Conservation (phyloP, 2,797 vertebrate species). For the Kryptolebias ocellatus region DNA sequence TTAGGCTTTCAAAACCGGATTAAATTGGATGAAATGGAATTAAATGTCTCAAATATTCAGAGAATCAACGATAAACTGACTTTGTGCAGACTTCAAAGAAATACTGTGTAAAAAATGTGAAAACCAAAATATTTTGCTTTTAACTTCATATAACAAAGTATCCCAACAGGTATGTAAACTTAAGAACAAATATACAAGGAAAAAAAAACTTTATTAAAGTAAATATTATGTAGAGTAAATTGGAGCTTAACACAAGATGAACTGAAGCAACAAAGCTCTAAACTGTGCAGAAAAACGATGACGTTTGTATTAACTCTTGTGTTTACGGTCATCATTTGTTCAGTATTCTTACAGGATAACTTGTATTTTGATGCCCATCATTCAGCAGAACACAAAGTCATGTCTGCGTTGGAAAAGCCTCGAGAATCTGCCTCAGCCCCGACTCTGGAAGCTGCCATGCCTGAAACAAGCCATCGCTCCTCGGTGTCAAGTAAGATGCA, state of each 20-base stretch:
- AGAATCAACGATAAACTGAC: no score
- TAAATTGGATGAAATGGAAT: no score
- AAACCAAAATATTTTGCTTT: no score
- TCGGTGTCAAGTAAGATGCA: slow-evolving; percentile 92
- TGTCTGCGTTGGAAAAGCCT: slow-evolving; percentile 94
- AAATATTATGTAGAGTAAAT: not conserved
- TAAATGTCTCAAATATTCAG: no score
- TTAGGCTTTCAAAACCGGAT: no score
- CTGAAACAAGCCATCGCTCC: slow-evolving; percentile 94
- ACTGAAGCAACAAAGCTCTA: slow-evolving; percentile 3
- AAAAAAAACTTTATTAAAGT: no score
- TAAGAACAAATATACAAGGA: no score
- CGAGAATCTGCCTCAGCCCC: slow-evolving; percentile 95
- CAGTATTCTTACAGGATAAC: slow-evolving; percentile 19
- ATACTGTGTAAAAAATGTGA: no score
- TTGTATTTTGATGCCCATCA: slow-evolving; percentile 37
- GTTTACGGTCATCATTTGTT: not conserved
- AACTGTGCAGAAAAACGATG: slow-evolving; percentile 12
- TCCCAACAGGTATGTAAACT: no score
- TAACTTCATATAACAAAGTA: no score
- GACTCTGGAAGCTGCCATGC: slow-evolving; percentile 90
- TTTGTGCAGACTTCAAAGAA: no score
- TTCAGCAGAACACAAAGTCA: slow-evolving; percentile 90
- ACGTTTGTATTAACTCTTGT: not conserved
- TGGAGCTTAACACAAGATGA: not conserved